Conservation (phyloP, 2,888 invertebrate genomes). For the Oscheius sp. region DNA sequence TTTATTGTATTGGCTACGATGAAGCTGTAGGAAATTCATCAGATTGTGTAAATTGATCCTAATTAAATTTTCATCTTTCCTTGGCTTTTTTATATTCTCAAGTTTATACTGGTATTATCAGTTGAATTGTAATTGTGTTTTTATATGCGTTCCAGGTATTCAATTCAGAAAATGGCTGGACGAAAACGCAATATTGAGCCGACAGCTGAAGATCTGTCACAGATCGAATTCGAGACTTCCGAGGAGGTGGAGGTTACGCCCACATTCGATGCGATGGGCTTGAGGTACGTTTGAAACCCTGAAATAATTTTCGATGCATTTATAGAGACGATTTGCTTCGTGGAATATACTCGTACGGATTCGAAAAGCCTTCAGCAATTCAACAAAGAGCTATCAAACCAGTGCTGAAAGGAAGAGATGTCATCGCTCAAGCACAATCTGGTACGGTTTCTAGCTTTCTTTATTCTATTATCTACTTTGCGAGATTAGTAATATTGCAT, state of each 20-base stretch:
- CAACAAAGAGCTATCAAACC: constrained; percentile 96
- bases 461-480: too few species aligned
- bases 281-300: constrained; percentile 74
- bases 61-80: too few species aligned
- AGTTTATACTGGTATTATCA: too few species aligned
- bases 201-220: constrained; percentile 86
- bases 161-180: constrained; percentile 36
- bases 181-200: constrained; percentile 54
- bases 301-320: too few species aligned
- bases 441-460: constrained; percentile 14
- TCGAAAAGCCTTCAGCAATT: constrained; percentile 99
- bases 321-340: constrained; percentile 87
- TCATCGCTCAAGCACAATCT: constrained; percentile 87
- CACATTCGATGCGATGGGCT: constrained; percentile 93
- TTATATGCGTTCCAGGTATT: neutral
- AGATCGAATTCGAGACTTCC: constrained; percentile 98
- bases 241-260: constrained; percentile 98
- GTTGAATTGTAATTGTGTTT: neutral
- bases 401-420: constrained; percentile 95
- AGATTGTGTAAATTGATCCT: too few species aligned
- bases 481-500: too few species aligned
- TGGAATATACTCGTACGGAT: constrained; percentile 98
- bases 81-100: too few species aligned
- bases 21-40: too few species aligned
- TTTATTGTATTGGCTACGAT: too few species aligned